phyloP scores from a whole-genome alignment of 2,888 invertebrate species.

The Julus scandinavius region DNA sequence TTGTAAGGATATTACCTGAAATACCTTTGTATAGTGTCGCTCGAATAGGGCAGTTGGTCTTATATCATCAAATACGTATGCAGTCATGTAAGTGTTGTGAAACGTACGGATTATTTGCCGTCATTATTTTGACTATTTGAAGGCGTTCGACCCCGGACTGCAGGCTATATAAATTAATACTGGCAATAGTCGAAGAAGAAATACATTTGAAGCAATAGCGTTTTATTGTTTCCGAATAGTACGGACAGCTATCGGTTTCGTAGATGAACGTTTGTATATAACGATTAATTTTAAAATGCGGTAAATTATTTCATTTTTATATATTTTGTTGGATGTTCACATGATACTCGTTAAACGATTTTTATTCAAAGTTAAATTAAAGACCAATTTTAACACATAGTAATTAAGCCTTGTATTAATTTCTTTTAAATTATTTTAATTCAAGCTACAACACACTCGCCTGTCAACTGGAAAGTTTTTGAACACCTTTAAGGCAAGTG shows the following conservation, averaged over 20 bases:
- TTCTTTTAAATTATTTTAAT: neutral
- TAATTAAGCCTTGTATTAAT: neutral
- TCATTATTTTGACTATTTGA: neutral
- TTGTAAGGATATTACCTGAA: conserved; percentile 2
- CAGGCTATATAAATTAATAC: neutral
- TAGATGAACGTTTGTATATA: neutral
- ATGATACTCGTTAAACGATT: neutral
- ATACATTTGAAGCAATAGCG: conserved; percentile 10
- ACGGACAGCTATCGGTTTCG: neutral
- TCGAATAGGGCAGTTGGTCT: conserved; percentile 11
- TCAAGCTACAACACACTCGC: neutral
- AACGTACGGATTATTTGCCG: neutral
- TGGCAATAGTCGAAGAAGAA: neutral
- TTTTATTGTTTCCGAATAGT: neutral
- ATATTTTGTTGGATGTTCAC: conserved; percentile 9
- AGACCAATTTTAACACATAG: neutral
- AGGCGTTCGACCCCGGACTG: neutral
- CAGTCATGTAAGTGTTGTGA: conserved; percentile 18
- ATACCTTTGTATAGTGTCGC: neutral
- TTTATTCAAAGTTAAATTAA: neutral
- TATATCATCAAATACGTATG: conserved; percentile 11
- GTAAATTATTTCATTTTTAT: conserved; percentile 17
- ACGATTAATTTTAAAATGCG: neutral
- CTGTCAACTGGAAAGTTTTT: neutral
- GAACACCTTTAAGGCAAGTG: neutral